A percentile compares a stretch with the other conserved stretches of the same genome.
phyloP scores from a whole-genome alignment of 2,113 vertebrate species.

The Cochlearius cochlearius region DNA sequence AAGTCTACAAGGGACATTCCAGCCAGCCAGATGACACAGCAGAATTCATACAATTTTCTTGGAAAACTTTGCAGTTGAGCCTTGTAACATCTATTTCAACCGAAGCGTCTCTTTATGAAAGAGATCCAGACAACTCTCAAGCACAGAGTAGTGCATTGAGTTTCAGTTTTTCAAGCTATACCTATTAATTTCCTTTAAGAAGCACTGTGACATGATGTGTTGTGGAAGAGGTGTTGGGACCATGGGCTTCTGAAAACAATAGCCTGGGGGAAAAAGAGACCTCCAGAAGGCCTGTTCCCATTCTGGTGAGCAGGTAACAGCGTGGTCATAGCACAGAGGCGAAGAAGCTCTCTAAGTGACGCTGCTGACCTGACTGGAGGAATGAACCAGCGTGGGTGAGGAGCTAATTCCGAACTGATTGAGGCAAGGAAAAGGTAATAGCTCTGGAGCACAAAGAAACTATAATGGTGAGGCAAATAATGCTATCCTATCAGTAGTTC shows the following conservation, averaged over 20 bases:
- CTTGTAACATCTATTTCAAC: neutral
- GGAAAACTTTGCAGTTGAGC: neutral
- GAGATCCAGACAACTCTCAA: neutral
- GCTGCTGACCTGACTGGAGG: neutral
- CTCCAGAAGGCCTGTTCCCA: rapidly evolving
- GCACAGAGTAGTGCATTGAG: too few species aligned
- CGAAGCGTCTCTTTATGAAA: neutral
- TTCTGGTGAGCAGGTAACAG: neutral
- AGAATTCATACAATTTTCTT: neutral
- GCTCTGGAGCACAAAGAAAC: neutral
- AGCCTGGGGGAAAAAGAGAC: neutral
- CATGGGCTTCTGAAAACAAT: rapidly evolving
- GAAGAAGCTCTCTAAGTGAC: neutral
- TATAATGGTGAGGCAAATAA: neutral
- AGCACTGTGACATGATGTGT: neutral
- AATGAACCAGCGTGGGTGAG: neutral
- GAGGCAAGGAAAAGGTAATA: neutral
- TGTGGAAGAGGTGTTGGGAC: neutral
- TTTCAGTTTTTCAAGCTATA: neutral
- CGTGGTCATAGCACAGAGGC: neutral
- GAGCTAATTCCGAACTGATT: neutral
- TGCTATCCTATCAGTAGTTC: neutral
- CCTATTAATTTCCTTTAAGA: neutral
- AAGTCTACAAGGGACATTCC: neutral
- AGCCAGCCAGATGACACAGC: neutral